These are phyloP conservation scores for Drosophila phalerata DNA, from an alignment of 2,888 invertebrate genomes.

Conservation along the genomic window DNA sequence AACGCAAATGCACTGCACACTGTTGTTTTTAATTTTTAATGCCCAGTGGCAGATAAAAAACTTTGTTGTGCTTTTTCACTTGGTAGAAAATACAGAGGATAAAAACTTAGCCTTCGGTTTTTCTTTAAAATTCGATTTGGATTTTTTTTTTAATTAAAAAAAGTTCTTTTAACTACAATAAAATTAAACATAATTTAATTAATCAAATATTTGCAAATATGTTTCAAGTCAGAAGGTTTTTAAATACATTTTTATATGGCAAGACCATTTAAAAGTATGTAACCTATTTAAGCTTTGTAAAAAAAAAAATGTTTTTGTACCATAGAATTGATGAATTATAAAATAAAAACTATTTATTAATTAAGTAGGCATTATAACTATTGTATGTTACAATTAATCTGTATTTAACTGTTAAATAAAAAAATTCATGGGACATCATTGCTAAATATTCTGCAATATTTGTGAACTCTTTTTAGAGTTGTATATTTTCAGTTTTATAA, in stretches of 20 bases:
- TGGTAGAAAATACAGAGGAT: slow-evolving; percentile 10
- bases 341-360: too few species aligned
- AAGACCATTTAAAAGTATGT: too few species aligned
- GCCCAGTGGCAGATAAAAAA: slow-evolving; percentile 28
- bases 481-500: slow-evolving; percentile 19
- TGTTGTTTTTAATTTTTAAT: slow-evolving; percentile 58
- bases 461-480: slow-evolving; percentile 10
- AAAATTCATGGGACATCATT: not conserved
- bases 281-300: too few species aligned
- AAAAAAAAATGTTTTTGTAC: too few species aligned
- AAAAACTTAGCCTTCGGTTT: slow-evolving; percentile 3
- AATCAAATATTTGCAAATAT: not conserved
- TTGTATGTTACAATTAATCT: not conserved
- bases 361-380: too few species aligned
- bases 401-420: not conserved
- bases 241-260: too few species aligned
- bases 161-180: too few species aligned
- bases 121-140: not conserved
- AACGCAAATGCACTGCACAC: slow-evolving; percentile 10
- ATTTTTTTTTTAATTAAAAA: not conserved
- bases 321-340: too few species aligned
- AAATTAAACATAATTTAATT: not conserved
- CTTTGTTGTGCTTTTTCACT: slow-evolving; percentile 28
- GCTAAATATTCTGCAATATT: not conserved
- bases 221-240: too few species aligned